Evolutionary conservation across 1,140 invertebrate genomes (phyloP).

Genomic region (Drosophila rufa): DNA sequence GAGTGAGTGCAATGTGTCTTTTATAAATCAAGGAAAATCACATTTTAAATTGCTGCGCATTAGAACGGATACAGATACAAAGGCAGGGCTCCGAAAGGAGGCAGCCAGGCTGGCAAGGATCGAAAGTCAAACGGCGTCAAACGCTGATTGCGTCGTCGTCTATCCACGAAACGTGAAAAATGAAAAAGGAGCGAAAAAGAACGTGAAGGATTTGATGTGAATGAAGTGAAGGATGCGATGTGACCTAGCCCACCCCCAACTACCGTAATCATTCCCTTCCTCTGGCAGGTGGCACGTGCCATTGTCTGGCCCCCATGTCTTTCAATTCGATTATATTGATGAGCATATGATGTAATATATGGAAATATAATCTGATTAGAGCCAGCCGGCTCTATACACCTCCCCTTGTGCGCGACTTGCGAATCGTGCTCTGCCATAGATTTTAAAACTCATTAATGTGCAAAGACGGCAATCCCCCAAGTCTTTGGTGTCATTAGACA

Average conservation of each 20-base stretch:
- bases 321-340: slow-evolving; percentile 63
- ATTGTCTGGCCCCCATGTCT: slow-evolving; percentile 53
- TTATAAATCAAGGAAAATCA: slow-evolving; percentile 82
- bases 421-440: slow-evolving; percentile 35
- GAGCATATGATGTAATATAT: slow-evolving; percentile 69
- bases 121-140: slow-evolving; percentile 75
- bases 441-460: slow-evolving; percentile 65
- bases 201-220: slow-evolving; percentile 56
- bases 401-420: background rate
- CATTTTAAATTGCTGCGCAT: slow-evolving; percentile 79
- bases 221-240: slow-evolving; percentile 57
- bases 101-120: slow-evolving; percentile 47
- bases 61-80: slow-evolving; percentile 71
- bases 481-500: slow-evolving; percentile 43
- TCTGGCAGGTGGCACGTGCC: slow-evolving; percentile 39
- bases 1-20: slow-evolving; percentile 73
- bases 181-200: slow-evolving; percentile 20
- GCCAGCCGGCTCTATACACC: slow-evolving; percentile 10
- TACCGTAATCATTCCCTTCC: slow-evolving; percentile 1
- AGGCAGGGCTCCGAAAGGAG: slow-evolving; percentile 54
- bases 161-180: slow-evolving; percentile 37
- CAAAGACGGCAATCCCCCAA: slow-evolving; percentile 27
- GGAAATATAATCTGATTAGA: slow-evolving; percentile 69
- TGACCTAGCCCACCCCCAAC: slow-evolving; percentile 31
- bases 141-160: slow-evolving; percentile 71